Base-by-base conservation (phyloP, 2,113 vertebrate species). In the Sylvietta virens region DNA sequence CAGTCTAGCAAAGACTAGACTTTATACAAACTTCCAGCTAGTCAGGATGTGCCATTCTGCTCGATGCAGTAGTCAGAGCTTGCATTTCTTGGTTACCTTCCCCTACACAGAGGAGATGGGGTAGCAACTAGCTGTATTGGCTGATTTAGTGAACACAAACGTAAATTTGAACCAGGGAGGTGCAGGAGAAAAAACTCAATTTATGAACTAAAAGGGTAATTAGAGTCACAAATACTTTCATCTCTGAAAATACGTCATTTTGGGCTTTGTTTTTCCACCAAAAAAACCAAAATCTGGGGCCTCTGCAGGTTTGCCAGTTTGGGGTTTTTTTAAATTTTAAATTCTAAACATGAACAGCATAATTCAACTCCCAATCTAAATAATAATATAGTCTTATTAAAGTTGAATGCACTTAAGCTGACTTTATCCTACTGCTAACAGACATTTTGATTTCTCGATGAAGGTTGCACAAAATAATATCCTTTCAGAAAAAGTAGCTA, bases 181-280 rank as follows among this genome's bases (percentile, higher is more conserved):
- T n/a, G 15, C 7, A 53, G 10, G 22, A 66, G 24, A 54, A 45
- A 72, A 71, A 79, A 3, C 2, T 24, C 12, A 35, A 3, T 1
- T 74, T 69, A 45, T 61, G 5, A 28, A 48, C 17, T 57, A 27
- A 80, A 76, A 60, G 27, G 2, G 2, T 40, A 35, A 42, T 47
- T 21, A 47, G 35, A 39, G 6, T 61, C 8, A 21, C 9, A 35
- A 64, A 72, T 28, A 24, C 6, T n/a, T 72, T 56, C 4, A 65
- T 4, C 3, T 65, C 45, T 70, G 27, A 42, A 91, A 77, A 60
- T 12, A 45, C 0, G 0, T 7, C 1, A 19, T 5, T 77, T 83
- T 18, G 45, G 7, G 2, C 0, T 2, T 6, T 50, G 39, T 37
- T 39, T 21, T 15, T 0, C 12, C 13, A n/a, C 8, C 0, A 8